Evolutionary conservation across 2,797 vertebrate genomes (phyloP), one percentile per base, ranked within the genome.

Genomic region (Dallia pectoralis): DNA sequence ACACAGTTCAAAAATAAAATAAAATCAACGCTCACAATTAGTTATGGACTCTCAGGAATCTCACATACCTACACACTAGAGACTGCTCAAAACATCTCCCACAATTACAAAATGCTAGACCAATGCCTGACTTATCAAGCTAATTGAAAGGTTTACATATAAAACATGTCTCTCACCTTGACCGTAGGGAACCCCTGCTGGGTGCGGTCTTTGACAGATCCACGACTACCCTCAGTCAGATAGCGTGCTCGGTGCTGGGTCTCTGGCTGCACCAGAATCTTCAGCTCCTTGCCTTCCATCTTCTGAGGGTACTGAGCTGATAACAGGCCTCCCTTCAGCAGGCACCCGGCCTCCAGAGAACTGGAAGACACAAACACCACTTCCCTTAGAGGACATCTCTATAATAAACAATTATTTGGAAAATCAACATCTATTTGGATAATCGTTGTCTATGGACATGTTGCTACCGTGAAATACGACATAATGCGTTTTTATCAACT

Each of bases 161-260:
- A 40, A 40, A 40, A 40, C 5, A 40, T 36, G 22, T 73, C 63
- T 48, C 77, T 79, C 92, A 99, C 98, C 97, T 99, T 99, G 4
- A 99, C 92, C 0, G 97, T 98, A 19, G 98, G 98, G 85, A 99
- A 99, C 77, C 97, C 96, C 88, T 99, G 98, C 74, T 99, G 98
- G 0, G 97, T 98, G 63, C 97, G 93, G 81, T 99, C 98, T 86
- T 99, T 99, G 78, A 99, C 98, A 0, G 97, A 99, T 78, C 98
- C 97, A 40, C 98, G 93, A 90, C 98, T 99, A 86, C 98, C 97
- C 85, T 99, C 98, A 0, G 98, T 99, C 86, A 99, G 92, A 76
- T 99, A 99, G 44, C 98, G 95, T 74, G 98, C 98, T 85, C 98
- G 87, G 91, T 99, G 98, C 80, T 99, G 98, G 40, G 96, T 99